These are phyloP conservation scores for Drosophila glabriapex DNA, from an alignment of 2,888 invertebrate species.

Conservation along the genomic window DNA sequence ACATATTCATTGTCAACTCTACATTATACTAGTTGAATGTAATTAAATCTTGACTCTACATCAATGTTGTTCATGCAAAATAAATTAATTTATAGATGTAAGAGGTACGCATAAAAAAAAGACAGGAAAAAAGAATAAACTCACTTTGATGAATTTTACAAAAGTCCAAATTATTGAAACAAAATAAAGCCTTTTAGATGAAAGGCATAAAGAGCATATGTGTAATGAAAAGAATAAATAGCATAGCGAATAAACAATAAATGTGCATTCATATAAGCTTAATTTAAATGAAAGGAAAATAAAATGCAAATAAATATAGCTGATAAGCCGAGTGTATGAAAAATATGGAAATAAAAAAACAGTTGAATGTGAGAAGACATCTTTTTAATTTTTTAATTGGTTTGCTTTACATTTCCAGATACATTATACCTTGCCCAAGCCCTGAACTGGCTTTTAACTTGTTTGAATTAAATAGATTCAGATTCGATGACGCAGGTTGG, in stretches of 20 bases:
- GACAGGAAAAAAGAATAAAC: constrained; percentile 25
- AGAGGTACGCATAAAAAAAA: constrained; percentile 36
- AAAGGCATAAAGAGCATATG: constrained; percentile 20
- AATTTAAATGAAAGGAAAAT: constrained; percentile 54
- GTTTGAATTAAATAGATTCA: background rate
- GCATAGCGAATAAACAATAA: constrained; percentile 62
- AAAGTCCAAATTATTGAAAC: constrained; percentile 74
- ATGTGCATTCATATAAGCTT: constrained; percentile 70
- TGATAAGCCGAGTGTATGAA: constrained; percentile 64
- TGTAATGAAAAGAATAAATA: constrained; percentile 36
- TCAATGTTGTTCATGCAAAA: constrained; percentile 75
- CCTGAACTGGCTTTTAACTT: background rate
- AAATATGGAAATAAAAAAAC: constrained; percentile 74
- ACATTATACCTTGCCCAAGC: background rate
- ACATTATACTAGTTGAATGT: constrained; percentile 65
- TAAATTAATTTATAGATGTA: constrained; percentile 39
- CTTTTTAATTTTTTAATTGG: constrained; percentile 5
- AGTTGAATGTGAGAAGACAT: constrained; percentile 69
- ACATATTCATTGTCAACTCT: constrained; percentile 69
- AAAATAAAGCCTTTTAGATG: constrained; percentile 2
- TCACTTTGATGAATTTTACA: constrained; percentile 79
- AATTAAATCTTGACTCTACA: constrained; percentile 64
- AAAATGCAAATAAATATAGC: constrained; percentile 55
- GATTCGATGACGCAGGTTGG: background rate
- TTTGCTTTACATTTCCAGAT: background rate